Percentiles rank a stretch among this genome's conserved stretches.
phyloP scores from a whole-genome alignment of 2,113 vertebrate species.

The Lichenostomus cassidix region DNA sequence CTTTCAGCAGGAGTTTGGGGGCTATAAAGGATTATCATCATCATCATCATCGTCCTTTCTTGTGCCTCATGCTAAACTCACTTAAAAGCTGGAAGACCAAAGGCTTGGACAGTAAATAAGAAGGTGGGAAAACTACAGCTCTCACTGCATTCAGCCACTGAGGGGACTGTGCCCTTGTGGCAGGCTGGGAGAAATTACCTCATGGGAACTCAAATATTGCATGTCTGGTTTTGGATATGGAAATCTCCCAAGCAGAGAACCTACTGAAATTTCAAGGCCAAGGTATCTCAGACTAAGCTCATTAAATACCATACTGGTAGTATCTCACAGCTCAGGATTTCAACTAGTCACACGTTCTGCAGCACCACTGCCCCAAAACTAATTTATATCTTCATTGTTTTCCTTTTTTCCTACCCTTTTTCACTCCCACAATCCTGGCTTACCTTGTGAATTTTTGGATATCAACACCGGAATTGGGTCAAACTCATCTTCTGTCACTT shows the following conservation, averaged over 20 bases:
- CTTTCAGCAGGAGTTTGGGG: not conserved
- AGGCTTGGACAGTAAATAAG: not conserved
- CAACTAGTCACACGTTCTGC: not conserved
- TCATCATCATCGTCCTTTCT: not conserved
- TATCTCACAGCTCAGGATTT: not conserved
- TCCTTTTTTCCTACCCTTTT: not conserved
- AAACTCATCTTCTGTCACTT: conserved; percentile 95
- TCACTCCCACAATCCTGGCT: conserved; percentile 62
- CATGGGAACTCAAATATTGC: not conserved
- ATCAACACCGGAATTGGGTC: conserved; percentile 98
- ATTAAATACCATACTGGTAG: not conserved
- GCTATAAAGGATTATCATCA: not conserved
- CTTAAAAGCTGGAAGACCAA: not conserved
- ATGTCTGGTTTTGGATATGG: not conserved
- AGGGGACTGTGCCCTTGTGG: not conserved
- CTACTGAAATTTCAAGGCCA: not conserved
- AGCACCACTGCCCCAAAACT: not conserved
- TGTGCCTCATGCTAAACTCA: not conserved
- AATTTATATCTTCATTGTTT: not conserved
- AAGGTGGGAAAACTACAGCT: fast-evolving
- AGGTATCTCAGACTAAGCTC: not conserved
- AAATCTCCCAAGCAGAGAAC: not conserved
- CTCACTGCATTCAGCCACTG: not conserved
- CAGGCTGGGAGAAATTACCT: not conserved
- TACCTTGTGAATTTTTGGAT: conserved; percentile 99